Percentiles rank a stretch among this genome's conserved stretches.
Conservation (phyloP, 2,797 vertebrate genomes). For the Phalanger gymnotis region DNA sequence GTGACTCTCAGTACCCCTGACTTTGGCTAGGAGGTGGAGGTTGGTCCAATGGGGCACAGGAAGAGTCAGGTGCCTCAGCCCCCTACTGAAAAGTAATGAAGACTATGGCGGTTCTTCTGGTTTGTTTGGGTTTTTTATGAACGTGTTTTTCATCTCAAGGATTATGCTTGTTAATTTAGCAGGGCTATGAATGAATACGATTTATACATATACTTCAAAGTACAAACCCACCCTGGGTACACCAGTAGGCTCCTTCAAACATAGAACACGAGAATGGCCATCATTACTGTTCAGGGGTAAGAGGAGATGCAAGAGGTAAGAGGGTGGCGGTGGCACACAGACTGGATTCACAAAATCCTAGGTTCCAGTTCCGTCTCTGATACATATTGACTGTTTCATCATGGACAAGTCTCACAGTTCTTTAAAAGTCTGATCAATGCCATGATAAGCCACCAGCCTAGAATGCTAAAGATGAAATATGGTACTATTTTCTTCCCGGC, state of each 20-base stretch:
- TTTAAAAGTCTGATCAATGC: too few species aligned
- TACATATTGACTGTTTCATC: too few species aligned
- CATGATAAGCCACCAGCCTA: too few species aligned
- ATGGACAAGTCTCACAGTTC: too few species aligned
- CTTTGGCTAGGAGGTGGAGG: too few species aligned
- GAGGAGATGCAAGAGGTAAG: too few species aligned
- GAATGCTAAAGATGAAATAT: too few species aligned
- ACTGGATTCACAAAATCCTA: too few species aligned
- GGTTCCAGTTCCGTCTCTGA: background rate
- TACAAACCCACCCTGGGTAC: background rate
- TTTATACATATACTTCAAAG: background rate
- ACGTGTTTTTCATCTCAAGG: slow-evolving; percentile 7
- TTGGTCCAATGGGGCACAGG: too few species aligned
- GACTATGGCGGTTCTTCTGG: background rate
- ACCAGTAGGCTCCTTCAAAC: background rate
- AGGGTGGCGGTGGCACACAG: too few species aligned
- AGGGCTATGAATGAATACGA: background rate
- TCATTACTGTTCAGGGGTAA: background rate
- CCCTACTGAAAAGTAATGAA: background rate
- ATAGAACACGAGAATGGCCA: background rate
- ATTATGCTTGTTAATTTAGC: background rate
- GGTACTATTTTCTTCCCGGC: too few species aligned
- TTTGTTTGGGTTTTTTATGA: background rate
- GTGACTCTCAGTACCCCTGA: background rate
- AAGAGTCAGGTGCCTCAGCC: too few species aligned